These are phyloP conservation scores for Aurelia sp. DNA, from an alignment of 30 jellyfish, hydroid and myxozoan genomes.

Conservation along the genomic window DNA sequence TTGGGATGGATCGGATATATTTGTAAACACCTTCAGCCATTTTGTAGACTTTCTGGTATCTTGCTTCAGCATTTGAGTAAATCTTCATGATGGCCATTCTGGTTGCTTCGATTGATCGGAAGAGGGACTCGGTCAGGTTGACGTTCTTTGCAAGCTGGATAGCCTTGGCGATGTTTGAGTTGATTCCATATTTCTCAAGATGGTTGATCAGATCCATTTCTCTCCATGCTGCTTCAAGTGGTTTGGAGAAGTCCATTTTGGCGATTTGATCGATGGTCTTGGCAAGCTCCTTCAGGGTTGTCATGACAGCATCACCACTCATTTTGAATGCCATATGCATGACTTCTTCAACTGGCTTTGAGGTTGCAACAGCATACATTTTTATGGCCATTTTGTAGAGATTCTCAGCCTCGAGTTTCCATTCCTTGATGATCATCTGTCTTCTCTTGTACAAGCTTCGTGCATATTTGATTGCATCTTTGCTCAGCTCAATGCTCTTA, in stretches of 20 bases:
- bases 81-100: constrained; percentile 40
- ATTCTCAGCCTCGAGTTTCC: constrained; percentile 21
- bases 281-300: constrained; percentile 63
- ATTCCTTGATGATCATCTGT: constrained; percentile 37
- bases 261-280: constrained; percentile 74
- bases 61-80: constrained; percentile 46
- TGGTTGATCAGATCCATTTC: constrained; percentile 77
- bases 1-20: constrained; percentile 79
- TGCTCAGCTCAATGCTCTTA: constrained; percentile 51
- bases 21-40: constrained; percentile 58
- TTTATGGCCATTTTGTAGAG: constrained; percentile 15
- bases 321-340: constrained; percentile 63
- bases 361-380: constrained; percentile 52
- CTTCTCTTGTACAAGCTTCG: constrained; percentile 43
- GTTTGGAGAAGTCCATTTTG: constrained; percentile 75
- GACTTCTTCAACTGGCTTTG: constrained; percentile 72
- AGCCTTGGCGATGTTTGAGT: constrained; percentile 44
- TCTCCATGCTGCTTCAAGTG: constrained; percentile 82
- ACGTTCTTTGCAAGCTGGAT: constrained; percentile 74
- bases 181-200: constrained; percentile 82
- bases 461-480: constrained; percentile 46
- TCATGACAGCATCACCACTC: constrained; percentile 66
- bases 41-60: constrained; percentile 25
- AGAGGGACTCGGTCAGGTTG: constrained; percentile 65
- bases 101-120: constrained; percentile 40